Base-by-base conservation (phyloP, 2,113 vertebrate species). In the Nymphicus hollandicus region DNA sequence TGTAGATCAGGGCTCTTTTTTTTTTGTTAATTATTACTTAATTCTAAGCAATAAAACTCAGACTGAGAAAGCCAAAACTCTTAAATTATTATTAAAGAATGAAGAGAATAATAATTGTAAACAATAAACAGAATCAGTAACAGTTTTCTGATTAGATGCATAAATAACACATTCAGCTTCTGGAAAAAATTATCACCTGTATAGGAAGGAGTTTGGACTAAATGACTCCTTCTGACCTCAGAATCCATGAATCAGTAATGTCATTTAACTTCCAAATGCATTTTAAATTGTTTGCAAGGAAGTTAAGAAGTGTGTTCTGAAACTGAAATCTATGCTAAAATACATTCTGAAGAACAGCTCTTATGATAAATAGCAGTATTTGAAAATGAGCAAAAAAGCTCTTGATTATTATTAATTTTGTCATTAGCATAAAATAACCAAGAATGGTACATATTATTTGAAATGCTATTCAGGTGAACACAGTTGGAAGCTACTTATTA, bases 191-290 rank as follows among this genome's bases (percentile, higher is more conserved):
- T 33, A 58, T 33, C 6, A 4, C 17, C 24, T 71, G 9, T 44
- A 23, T 6, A 86, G 50, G 76, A 86, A 41, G 63, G 28, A 37
- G 39, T 60, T 86, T 46, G 53, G 68, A 83, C n/a, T 66, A 89
- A 81, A 81, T 60, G 9, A 87, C 23, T 95, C 68, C 33, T n/a
- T 88, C 37, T 77, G 87, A 94, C 73, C 78, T 94, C 81, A 84
- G 65, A 93, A 94, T 81, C 37, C 47, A 91, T 49, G 33, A 84
- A 89, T 81, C n/a, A 63, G 23, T 81, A 83, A 86, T 31, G 78
- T 8, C 84, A 91, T 91, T 91, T 92, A 73, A 89, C 89, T 95
- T 89, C 63, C 84, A 94, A 91, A 91, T 92, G 11, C 24, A 77
- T 66, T 83, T 91, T 49, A 86, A 94, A 66, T 28, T 71, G 35